A percentile compares a stretch with the other conserved stretches of the same genome.
phyloP scores from a whole-genome alignment of 2,113 vertebrate genomes.

The Cyphomyrus discorhynchus region DNA sequence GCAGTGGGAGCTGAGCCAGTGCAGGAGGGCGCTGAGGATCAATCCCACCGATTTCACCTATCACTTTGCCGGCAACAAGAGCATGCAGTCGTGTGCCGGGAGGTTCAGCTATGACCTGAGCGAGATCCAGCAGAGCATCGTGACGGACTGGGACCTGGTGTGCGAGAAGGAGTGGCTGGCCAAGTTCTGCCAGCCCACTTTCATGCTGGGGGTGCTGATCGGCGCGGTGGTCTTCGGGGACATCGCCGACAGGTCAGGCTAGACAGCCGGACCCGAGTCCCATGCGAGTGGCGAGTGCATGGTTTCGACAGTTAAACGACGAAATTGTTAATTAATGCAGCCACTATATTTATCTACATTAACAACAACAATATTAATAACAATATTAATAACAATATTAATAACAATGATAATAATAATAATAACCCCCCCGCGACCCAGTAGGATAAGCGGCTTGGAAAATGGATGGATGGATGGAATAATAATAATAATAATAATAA shows the following conservation, averaged over 20 bases:
- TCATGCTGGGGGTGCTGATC: constrained; percentile 85
- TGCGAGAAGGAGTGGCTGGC: constrained; percentile 82
- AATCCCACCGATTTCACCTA: constrained; percentile 46
- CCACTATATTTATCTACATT: neutral
- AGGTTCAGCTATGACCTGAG: constrained; percentile 71
- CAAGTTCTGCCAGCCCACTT: constrained; percentile 77
- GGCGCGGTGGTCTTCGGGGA: constrained; percentile 84
- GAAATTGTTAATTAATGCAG: neutral
- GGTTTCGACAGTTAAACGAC: neutral
- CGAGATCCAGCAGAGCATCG: constrained; percentile 72
- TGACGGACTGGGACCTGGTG: constrained; percentile 82
- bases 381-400: neutral
- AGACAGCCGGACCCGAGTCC: neutral
- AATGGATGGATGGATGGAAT: too few species aligned
- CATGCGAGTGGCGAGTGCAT: neutral
- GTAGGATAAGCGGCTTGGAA: too few species aligned
- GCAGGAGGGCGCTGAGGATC: constrained; percentile 61
- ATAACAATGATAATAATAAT: neutral
- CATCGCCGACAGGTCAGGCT: constrained; percentile 78
- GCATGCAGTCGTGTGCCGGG: constrained; percentile 57
- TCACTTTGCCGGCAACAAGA: constrained; percentile 68
- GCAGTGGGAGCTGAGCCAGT: constrained; percentile 81
- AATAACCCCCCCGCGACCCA: too few species aligned
- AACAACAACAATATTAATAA: neutral
- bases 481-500: neutral